Base-by-base conservation (phyloP, 1,140 invertebrate genomes). In the Drosophila ironensis region DNA sequence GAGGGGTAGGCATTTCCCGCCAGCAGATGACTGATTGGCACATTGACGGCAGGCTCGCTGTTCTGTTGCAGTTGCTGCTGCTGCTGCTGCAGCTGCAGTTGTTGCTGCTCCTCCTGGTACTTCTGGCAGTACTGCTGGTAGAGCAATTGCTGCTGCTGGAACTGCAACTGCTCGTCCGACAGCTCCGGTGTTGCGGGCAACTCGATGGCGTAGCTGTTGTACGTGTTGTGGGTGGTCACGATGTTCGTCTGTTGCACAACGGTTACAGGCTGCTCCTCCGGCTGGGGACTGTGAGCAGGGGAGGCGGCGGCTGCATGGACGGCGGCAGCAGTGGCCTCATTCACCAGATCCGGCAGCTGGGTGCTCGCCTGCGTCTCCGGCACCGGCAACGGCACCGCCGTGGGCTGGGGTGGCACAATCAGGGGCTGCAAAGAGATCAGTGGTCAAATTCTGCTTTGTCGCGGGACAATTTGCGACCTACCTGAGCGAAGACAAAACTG, bases 11-110 rank as follows among this genome's bases (percentile, higher is more conserved):
- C 61, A 63, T 88, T 89, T 16, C 66, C 66, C 14, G 66, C 59
- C 41, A 86, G 14, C 19, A 88, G 30, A 64, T 87, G 87, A 48
- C 82, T 88, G 1, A 88, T 73, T 54, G 81, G 87, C 48, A 89
- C 76, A 70, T 72, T 72, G 38, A 54, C 42, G 44, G 57, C 50
- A 38, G 61, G 27, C 33, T 44, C 48, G 37, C 25, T 76, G 8
- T 37, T 28, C 11, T 52, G 57, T n/a, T 54, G 37, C 11, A 57
- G 44, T 6, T 64, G 56, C 38, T 61, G 53, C 25, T 70, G 61
- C 12, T 68, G 72, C 19, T 59, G 53, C 12, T 72, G 71, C 7
- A 47, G 22, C 9, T 72, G 57, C 7, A 51, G 19, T 11, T 72
- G 57, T 9, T 63, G 54, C 8, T 68, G 42, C 22, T 67, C 59